Conservation (phyloP, 2,797 vertebrate genomes). For the Danionella dracula region DNA sequence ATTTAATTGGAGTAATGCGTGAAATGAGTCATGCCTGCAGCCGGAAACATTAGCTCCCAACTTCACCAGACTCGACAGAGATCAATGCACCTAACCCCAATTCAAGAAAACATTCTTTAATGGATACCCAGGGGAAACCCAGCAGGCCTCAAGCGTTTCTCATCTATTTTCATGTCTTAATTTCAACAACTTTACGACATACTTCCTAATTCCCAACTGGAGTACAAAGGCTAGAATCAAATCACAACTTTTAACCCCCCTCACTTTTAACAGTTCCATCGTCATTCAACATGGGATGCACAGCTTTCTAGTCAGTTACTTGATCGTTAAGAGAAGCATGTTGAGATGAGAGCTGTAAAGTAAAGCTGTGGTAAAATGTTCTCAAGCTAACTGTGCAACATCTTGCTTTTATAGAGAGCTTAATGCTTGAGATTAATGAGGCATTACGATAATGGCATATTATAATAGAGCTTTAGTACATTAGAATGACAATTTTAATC, state of each 20-base stretch:
- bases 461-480: constrained; percentile 39
- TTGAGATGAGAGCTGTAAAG: neutral
- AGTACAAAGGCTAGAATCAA: constrained; percentile 67
- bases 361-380: constrained; percentile 11
- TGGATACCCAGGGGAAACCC: constrained; percentile 69
- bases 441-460: constrained; percentile 25
- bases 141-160: constrained; percentile 57
- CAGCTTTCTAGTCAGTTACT: constrained; percentile 42
- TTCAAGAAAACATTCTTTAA: constrained; percentile 81
- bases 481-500: constrained; percentile 36
- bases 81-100: constrained; percentile 82
- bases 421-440: constrained; percentile 39
- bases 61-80: constrained; percentile 72
- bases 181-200: constrained; percentile 61
- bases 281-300: constrained; percentile 32
- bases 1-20: constrained; percentile 81
- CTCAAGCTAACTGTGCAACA: constrained; percentile 11
- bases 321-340: constrained; percentile 7
- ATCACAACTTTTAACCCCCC: constrained; percentile 55
- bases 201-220: constrained; percentile 77
- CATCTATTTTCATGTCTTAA: constrained; percentile 73
- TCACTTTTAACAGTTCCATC: constrained; percentile 43
- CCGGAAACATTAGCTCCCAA: constrained; percentile 70
- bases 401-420: constrained; percentile 12
- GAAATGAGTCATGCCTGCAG: constrained; percentile 72